Percentiles rank a stretch among this genome's conserved stretches.
phyloP scores from a whole-genome alignment of 1,140 invertebrate genomes.

The Scaptomyza montana region DNA sequence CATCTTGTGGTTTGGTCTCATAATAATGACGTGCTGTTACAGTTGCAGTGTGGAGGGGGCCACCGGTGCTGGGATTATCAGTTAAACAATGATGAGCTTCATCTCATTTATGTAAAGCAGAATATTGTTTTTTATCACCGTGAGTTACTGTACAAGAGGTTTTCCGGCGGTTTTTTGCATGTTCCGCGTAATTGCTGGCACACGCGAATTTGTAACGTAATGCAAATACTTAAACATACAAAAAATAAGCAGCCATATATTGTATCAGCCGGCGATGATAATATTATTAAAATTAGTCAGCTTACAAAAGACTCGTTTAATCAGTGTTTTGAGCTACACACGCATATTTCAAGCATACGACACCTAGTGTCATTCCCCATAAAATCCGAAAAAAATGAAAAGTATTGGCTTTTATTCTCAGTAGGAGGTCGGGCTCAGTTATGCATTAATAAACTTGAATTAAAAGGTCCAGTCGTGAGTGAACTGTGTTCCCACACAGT shows the following conservation, averaged over 20 bases:
- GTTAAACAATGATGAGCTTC: slow-evolving; percentile 32
- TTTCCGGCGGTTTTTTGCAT: not conserved
- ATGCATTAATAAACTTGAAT: slow-evolving; percentile 62
- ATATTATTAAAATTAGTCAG: slow-evolving; percentile 66
- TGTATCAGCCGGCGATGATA: slow-evolving; percentile 78
- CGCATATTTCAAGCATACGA: slow-evolving; percentile 72
- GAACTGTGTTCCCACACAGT: slow-evolving; percentile 61
- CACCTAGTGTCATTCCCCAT: slow-evolving; percentile 28
- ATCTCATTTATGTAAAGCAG: slow-evolving; percentile 63
- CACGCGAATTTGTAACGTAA: slow-evolving; percentile 58
- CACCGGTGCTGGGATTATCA: slow-evolving; percentile 77
- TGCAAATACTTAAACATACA: slow-evolving; percentile 29
- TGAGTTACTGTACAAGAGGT: slow-evolving; percentile 25
- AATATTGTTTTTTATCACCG: slow-evolving; percentile 57
- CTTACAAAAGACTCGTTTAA: slow-evolving; percentile 9
- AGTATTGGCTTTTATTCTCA: slow-evolving; percentile 65
- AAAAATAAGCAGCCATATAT: slow-evolving; percentile 11
- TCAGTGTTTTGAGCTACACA: slow-evolving; percentile 56
- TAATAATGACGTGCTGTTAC: slow-evolving; percentile 56
- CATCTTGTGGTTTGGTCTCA: slow-evolving; percentile 71
- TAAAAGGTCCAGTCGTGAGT: slow-evolving; percentile 21
- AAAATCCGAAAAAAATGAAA: not conserved
- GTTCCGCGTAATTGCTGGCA: slow-evolving; percentile 61
- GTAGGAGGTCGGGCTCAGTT: slow-evolving; percentile 75
- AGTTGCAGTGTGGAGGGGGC: slow-evolving; percentile 74